Base-by-base conservation (phyloP, 2,113 vertebrate genomes). In the Proteles cristata region DNA sequence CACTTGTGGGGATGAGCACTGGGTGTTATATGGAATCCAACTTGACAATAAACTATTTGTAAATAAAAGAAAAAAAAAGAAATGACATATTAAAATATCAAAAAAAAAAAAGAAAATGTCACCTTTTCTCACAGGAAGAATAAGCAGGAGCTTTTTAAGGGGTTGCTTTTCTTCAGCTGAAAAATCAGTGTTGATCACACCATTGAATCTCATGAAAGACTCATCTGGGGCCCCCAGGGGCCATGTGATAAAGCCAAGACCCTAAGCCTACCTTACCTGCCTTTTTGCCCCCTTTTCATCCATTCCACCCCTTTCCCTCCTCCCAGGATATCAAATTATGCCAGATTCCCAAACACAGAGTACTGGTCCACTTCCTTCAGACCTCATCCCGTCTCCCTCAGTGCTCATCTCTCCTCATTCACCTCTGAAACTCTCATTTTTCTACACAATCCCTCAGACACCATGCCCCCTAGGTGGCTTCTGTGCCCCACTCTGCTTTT, bases 391-490 rank as follows among this genome's bases (percentile, higher is more conserved):
- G 10, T 25, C 11, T 48, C 65, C 48, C 48, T 19, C 45, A n/a
- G 2, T 28, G 25, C 19, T 79, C 53, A 63, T 89, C 39, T 76
- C 45, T 45, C 71, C 11, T 86, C 50, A 28, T 45, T 77, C 53
- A 31, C 65, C 61, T 80, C 87, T 33, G 68, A 68, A 61, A 77
- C 11, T 90, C 73, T 19, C 35, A 25, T 50, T 71, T 48, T 35
- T 68, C 39, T 45, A 45, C 2, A 31, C 11, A n/a, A 8, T 4
- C 31, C 68, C 16, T 15, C 21, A 82, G 48, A 17, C 4, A 80
- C 11, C 65, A 39, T 0, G 0, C 31, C 2, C 7, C 16, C 88
- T 7, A 0, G 28, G 31, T 53, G 28, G 33, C 25, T 16, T 26
- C 19, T 26, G 7, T 55, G 61, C 23, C 31, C 43, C 10, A 31